Evolutionary conservation across 2,113 vertebrate species (phyloP).

Genomic region (Xiphias gladius): DNA sequence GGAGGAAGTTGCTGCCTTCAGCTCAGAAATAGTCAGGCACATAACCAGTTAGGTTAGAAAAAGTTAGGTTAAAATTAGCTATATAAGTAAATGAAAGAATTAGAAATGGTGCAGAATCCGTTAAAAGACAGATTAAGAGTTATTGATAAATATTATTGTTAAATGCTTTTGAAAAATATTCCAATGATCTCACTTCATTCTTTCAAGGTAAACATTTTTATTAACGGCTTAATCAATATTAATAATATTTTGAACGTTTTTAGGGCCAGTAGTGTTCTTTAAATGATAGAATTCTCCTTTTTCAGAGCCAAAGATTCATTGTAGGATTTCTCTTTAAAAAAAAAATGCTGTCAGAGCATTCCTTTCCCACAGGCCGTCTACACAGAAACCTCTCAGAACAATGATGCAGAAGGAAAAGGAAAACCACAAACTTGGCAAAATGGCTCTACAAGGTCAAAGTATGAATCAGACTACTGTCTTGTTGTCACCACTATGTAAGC

Average conservation of each 20-base stretch:
- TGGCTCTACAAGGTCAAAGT: neutral
- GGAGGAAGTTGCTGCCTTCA: no score
- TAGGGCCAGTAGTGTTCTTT: neutral
- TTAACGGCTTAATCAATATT: neutral
- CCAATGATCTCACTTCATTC: neutral
- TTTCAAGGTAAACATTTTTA: neutral
- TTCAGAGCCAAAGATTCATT: neutral
- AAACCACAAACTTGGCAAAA: conserved; percentile 44
- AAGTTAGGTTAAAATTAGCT: neutral
- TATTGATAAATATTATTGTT: no score
- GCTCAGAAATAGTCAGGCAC: no score
- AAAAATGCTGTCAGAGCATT: conserved; percentile 21
- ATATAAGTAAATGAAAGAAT: neutral
- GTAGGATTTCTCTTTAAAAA: neutral
- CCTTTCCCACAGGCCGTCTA: conserved; percentile 21
- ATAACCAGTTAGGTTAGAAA: no score
- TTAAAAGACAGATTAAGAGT: neutral
- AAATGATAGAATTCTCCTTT: neutral
- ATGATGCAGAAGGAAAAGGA: conserved; percentile 9
- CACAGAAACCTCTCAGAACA: conserved; percentile 43
- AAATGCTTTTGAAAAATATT: neutral
- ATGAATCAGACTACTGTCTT: conserved; percentile 11
- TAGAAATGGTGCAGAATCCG: neutral
- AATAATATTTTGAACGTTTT: neutral
- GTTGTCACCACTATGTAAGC: conserved; percentile 5